Evolutionary conservation across 2,113 vertebrate species (phyloP).

Genomic region (Megaceryle torquata): DNA sequence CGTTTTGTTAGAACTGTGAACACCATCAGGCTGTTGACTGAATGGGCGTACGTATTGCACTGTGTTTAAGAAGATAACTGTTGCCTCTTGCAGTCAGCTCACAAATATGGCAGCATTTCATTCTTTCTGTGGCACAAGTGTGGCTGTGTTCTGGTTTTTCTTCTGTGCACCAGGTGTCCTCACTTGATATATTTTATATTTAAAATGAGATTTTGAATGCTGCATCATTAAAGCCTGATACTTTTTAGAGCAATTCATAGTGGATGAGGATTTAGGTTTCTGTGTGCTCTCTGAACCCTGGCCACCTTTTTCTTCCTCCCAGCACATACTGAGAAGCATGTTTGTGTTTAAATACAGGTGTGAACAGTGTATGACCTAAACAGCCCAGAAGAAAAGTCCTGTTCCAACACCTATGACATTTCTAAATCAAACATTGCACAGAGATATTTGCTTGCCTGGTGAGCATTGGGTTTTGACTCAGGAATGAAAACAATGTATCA

Average conservation of each 20-base stretch:
- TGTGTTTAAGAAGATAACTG: background rate
- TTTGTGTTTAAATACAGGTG: background rate
- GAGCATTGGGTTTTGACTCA: background rate
- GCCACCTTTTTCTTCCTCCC: background rate
- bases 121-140: background rate
- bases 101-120: background rate
- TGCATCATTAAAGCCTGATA: background rate
- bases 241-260: background rate
- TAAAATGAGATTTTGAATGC: background rate
- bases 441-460: background rate
- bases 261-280: background rate
- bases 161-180: background rate
- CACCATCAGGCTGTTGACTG: background rate
- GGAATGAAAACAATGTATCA: background rate
- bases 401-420: background rate
- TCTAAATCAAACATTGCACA: background rate
- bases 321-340: background rate
- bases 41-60: rapidly evolving
- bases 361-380: background rate
- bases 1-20: background rate
- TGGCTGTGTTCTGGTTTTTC: background rate
- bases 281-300: background rate
- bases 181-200: background rate
- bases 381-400: background rate
- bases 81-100: background rate